phyloP scores from a whole-genome alignment of 2,888 invertebrate species.

The Elgonia sp. region DNA sequence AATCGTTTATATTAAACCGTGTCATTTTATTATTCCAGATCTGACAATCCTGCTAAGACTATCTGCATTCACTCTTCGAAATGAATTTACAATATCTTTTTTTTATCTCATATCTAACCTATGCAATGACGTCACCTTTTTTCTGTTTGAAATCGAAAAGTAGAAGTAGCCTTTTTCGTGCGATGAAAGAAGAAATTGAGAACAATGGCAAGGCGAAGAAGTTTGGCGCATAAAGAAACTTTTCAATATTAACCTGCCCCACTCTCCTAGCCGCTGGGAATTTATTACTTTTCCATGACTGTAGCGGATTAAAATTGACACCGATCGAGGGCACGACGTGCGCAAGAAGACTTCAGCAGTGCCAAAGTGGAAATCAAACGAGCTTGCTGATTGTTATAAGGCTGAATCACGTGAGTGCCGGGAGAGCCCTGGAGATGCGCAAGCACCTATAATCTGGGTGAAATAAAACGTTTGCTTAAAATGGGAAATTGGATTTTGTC shows the following conservation, averaged over 20 bases:
- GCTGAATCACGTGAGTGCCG: conserved; percentile 28
- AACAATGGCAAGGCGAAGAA: conserved; percentile 34
- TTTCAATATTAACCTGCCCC: conserved; percentile 46
- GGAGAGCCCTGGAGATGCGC: background rate
- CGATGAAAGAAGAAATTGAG: conserved; percentile 32
- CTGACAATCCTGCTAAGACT: too few species aligned
- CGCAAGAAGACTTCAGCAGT: conserved; percentile 1
- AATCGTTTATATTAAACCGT: too few species aligned
- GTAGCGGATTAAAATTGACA: conserved; percentile 51
- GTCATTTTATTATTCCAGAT: too few species aligned
- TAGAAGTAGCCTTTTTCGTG: background rate
- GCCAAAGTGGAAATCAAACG: conserved; percentile 49
- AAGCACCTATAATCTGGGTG: background rate
- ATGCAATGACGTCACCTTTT: conserved; percentile 9
- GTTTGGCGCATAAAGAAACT: conserved; percentile 47
- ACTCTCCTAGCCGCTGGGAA: conserved; percentile 18
- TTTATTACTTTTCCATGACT: conserved; percentile 55
- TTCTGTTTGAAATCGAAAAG: background rate
- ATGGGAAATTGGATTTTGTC: background rate
- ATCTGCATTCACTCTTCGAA: too few species aligned
- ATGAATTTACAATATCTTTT: too few species aligned
- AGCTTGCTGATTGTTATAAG: conserved; percentile 44
- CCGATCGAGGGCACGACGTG: conserved; percentile 19
- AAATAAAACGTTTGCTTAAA: conserved; percentile 13
- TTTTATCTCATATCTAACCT: background rate